Percentiles rank a stretch among this genome's conserved stretches.
Conservation (phyloP, 1,140 invertebrate species). For the Atta cephalotes region DNA sequence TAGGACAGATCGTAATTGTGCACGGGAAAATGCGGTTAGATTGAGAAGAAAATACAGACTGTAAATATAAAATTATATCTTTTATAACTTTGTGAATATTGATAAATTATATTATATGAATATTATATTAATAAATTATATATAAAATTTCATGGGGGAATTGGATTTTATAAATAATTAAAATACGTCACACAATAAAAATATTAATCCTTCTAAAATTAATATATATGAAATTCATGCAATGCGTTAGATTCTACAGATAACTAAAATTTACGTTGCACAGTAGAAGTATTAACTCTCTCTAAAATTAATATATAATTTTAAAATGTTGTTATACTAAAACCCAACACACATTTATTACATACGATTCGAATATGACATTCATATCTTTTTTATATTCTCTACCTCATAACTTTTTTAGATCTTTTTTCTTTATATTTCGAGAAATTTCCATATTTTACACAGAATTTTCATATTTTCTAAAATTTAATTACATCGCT, state of each 20-base stretch:
- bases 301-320: neutral
- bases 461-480: neutral
- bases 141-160: neutral
- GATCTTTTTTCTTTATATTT: neutral
- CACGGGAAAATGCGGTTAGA: neutral
- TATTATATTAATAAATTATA: neutral
- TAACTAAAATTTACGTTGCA: neutral
- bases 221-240: neutral
- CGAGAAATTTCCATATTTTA: neutral
- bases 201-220: neutral
- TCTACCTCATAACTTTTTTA: neutral
- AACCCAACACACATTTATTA: neutral
- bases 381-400: neutral
- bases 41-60: neutral
- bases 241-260: neutral
- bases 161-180: neutral
- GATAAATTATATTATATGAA: too few relatives aligned
- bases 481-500: neutral
- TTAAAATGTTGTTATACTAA: neutral
- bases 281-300: neutral
- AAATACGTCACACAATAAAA: neutral
- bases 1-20: conserved; percentile 49
- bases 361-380: neutral
- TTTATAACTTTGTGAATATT: too few relatives aligned
- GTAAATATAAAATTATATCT: neutral